phyloP scores from a whole-genome alignment of 2,797 vertebrate species.

The Smutsia gigantea region DNA sequence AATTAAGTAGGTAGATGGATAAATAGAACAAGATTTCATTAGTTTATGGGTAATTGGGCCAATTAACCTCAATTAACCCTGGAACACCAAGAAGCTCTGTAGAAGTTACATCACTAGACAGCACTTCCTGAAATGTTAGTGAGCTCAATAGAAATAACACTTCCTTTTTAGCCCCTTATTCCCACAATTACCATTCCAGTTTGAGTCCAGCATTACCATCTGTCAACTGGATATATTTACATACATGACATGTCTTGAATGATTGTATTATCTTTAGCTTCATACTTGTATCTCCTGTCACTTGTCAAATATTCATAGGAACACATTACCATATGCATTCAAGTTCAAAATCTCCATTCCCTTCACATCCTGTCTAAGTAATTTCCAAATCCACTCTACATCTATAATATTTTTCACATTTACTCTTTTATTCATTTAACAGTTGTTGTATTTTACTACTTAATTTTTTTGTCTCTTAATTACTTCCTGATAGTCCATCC shows the following conservation, averaged over 20 bases:
- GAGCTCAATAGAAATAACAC: not conserved
- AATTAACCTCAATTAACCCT: not conserved
- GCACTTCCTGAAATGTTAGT: not conserved
- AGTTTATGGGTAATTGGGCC: not conserved
- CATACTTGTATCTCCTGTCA: not conserved
- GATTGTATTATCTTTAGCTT: not conserved
- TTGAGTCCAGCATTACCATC: not conserved
- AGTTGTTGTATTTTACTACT: not conserved
- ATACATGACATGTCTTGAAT: not conserved
- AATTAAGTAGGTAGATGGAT: not conserved
- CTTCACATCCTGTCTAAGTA: not conserved
- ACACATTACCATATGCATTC: not conserved
- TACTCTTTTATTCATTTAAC: constrained; percentile 25
- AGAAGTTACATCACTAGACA: not conserved
- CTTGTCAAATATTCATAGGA: not conserved
- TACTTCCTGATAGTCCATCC: not conserved
- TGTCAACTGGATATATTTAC: not conserved
- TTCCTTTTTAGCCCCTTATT: not conserved
- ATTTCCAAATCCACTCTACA: not conserved
- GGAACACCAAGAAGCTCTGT: not conserved
- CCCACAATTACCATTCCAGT: not conserved
- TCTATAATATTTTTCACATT: not conserved
- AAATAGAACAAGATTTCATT: not conserved
- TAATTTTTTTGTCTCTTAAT: constrained; percentile 46
- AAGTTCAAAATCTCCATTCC: not conserved